These are phyloP conservation scores for Caerostris darwini DNA, from an alignment of 1,140 invertebrate genomes.

Conservation along the genomic window DNA sequence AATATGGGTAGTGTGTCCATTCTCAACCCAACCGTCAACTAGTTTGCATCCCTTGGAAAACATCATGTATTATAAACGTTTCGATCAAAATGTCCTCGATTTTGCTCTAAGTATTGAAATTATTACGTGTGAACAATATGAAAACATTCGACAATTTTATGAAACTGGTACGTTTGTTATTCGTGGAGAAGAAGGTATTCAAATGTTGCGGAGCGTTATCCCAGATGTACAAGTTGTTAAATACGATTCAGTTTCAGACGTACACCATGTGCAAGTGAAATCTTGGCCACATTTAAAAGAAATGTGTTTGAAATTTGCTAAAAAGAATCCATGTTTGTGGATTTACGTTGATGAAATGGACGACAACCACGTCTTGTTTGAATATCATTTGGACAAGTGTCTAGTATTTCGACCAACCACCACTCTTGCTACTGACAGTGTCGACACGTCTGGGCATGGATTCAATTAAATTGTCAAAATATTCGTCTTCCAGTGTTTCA, in stretches of 20 bases:
- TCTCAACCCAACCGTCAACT: no score
- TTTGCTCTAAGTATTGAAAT: neutral
- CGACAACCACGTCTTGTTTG: neutral
- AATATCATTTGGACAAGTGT: neutral
- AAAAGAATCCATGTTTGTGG: neutral
- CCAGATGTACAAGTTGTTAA: neutral
- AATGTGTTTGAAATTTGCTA: neutral
- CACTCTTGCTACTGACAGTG: neutral
- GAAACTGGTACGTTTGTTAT: neutral
- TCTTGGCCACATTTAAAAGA: neutral
- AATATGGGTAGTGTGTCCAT: no score
- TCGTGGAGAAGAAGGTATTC: neutral
- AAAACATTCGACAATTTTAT: neutral
- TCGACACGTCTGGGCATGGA: neutral
- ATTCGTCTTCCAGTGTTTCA: neutral
- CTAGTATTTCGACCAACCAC: conserved; percentile 43
- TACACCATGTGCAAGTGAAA: neutral
- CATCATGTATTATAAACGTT: neutral
- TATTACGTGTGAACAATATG: conserved; percentile 8
- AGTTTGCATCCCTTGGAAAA: neutral
- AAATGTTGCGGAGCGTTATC: neutral
- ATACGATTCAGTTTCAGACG: neutral
- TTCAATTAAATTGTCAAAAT: neutral
- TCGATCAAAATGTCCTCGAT: neutral
- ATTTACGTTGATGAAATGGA: neutral